Conservation (phyloP, 2,113 vertebrate genomes). For the Albula glossodonta region DNA sequence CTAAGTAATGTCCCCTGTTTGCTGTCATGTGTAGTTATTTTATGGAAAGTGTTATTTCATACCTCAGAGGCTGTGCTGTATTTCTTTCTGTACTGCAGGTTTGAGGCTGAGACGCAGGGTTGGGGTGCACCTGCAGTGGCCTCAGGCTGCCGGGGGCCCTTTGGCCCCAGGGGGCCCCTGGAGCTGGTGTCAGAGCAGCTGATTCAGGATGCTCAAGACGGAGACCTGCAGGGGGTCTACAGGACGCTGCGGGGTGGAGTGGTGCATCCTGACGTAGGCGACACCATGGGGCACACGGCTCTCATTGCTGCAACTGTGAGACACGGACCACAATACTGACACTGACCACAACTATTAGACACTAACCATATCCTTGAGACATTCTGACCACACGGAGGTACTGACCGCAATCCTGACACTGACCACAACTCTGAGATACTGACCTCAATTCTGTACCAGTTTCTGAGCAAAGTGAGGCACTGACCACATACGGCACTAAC, state of each 20-base stretch:
- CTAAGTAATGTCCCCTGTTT: no score
- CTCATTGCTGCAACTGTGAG: constrained; percentile 81
- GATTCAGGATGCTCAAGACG: constrained; percentile 69
- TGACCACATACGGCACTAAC: no score
- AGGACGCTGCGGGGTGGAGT: constrained; percentile 58
- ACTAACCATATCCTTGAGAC: no score
- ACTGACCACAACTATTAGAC: no score
- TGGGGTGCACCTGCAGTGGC: constrained; percentile 72
- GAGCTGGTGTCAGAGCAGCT: constrained; percentile 71
- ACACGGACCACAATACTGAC: background rate
- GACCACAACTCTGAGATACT: no score
- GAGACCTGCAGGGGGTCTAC: constrained; percentile 60
- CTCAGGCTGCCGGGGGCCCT: constrained; percentile 57
- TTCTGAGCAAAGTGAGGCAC: no score
- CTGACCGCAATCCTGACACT: no score
- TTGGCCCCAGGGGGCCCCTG: constrained; percentile 69
- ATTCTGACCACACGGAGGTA: no score
- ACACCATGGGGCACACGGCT: constrained; percentile 70
- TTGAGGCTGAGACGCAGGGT: constrained; percentile 40
- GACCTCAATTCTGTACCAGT: no score
- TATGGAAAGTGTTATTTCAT: no score
- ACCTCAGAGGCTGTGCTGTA: no score
- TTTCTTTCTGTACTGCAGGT: constrained; percentile 38
- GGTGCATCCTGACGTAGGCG: constrained; percentile 73
- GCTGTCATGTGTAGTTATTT: no score